Conservation (phyloP, 2,113 vertebrate genomes). For the Lathamus discolor region DNA sequence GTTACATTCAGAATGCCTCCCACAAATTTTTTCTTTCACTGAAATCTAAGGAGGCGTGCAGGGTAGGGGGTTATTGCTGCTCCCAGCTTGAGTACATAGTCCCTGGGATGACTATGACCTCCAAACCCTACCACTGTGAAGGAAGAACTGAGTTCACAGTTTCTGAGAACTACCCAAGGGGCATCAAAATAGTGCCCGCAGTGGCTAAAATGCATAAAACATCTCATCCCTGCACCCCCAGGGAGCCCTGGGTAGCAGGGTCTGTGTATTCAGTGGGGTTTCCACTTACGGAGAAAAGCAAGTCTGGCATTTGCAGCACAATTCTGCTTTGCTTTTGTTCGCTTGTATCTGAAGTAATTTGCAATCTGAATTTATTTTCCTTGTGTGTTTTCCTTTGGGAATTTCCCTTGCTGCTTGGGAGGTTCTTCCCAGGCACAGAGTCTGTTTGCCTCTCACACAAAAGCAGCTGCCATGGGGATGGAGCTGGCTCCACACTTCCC, state of each 20-base stretch:
- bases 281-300: neutral
- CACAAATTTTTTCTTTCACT: neutral
- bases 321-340: neutral
- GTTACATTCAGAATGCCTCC: neutral
- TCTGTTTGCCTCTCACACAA: neutral
- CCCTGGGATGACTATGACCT: neutral
- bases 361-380: neutral
- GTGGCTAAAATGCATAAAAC: neutral
- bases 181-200: neutral
- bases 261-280: neutral
- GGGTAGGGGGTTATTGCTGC: neutral
- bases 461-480: neutral
- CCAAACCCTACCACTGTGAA: neutral
- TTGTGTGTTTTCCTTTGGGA: neutral
- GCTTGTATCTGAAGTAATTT: neutral
- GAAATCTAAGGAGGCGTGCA: neutral
- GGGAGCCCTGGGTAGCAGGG: neutral
- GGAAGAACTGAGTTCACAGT: accelerated
- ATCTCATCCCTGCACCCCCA: neutral
- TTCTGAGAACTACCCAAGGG: neutral
- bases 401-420: neutral
- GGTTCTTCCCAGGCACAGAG: neutral
- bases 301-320: neutral
- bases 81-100: neutral
- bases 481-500: accelerated